Percentiles rank a stretch among this genome's conserved stretches.
Conservation (phyloP, 35 echinoderm and acorn worm genomes). For the Ophiothrix spiculata region DNA sequence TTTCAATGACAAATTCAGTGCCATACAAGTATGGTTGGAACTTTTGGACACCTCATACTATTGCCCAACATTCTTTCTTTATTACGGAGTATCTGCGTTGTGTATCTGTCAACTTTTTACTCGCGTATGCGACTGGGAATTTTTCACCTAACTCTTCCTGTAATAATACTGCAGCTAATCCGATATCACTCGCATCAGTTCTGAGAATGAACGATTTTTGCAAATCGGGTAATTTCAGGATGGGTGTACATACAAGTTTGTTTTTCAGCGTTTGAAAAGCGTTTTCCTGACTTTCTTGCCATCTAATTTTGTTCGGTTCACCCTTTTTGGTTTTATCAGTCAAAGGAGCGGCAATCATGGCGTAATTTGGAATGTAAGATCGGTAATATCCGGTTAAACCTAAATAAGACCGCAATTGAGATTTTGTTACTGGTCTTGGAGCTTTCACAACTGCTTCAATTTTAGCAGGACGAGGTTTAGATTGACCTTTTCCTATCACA, state of each 20-base stretch:
- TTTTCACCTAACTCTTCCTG: constrained; percentile 24
- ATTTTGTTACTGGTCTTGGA: constrained; percentile 30
- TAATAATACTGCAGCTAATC: constrained; percentile 15
- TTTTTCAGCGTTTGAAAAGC: constrained; percentile 25
- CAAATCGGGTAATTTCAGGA: constrained; percentile 27
- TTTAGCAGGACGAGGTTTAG: constrained; percentile 32
- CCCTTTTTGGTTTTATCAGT: constrained; percentile 11
- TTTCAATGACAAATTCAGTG: constrained; percentile 30
- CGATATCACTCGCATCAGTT: constrained; percentile 18
- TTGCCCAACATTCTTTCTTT: constrained; percentile 34
- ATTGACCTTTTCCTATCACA: constrained; percentile 41
- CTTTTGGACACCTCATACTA: constrained; percentile 34
- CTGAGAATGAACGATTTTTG: not conserved
- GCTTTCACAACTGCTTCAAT: constrained; percentile 28
- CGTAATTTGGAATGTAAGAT: constrained; percentile 24
- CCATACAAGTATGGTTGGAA: constrained; percentile 52
- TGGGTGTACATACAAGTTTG: not conserved
- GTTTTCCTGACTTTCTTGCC: constrained; percentile 5
- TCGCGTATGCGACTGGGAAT: constrained; percentile 30
- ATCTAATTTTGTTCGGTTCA: constrained; percentile 10
- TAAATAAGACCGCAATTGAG: constrained; percentile 39
- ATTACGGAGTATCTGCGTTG: constrained; percentile 23
- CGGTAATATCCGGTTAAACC: constrained; percentile 12
- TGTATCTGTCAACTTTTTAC: not conserved
- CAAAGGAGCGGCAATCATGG: constrained; percentile 23